Conservation (phyloP, 2,797 vertebrate genomes). For the Cottoperca gobio region DNA sequence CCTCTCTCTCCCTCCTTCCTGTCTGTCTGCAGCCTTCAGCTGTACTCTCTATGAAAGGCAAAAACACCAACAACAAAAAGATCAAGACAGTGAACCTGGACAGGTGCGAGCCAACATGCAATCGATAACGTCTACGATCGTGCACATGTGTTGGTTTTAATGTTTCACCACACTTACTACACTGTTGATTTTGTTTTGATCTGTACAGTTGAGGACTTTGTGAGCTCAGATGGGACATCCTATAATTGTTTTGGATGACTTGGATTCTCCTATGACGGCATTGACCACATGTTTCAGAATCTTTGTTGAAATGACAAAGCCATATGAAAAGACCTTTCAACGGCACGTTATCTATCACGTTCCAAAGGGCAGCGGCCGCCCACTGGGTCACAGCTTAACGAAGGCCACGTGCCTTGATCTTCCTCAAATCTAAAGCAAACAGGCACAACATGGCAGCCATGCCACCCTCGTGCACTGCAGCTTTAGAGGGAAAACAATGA, state of each 20-base stretch:
- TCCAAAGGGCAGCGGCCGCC: constrained; percentile 22
- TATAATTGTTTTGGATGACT: not conserved
- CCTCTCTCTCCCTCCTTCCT: too few relatives aligned
- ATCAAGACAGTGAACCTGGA: too few relatives aligned
- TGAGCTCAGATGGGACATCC: not conserved
- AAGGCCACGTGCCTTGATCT: constrained; percentile 64
- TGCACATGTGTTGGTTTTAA: not conserved
- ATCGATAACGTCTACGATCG: too few relatives aligned
- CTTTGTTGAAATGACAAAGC: constrained; percentile 4
- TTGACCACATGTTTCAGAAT: not conserved
- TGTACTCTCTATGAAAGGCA: too few relatives aligned
- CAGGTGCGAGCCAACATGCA: too few relatives aligned
- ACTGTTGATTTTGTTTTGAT: not conserved
- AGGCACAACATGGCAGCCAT: constrained; percentile 56
- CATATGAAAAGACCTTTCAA: constrained; percentile 18
- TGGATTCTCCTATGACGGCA: not conserved
- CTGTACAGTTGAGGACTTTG: not conserved
- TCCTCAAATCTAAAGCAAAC: constrained; percentile 80
- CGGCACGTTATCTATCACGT: constrained; percentile 9
- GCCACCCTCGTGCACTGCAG: constrained; percentile 45
- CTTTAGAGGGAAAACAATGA: constrained; percentile 78
- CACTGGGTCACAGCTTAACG: constrained; percentile 52
- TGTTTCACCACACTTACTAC: not conserved
- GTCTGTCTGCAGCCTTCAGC: too few relatives aligned
- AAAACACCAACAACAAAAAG: too few relatives aligned